A percentile compares a stretch with the other conserved stretches of the same genome.
Conservation (phyloP, 2,797 vertebrate genomes). For the Channa striata region DNA sequence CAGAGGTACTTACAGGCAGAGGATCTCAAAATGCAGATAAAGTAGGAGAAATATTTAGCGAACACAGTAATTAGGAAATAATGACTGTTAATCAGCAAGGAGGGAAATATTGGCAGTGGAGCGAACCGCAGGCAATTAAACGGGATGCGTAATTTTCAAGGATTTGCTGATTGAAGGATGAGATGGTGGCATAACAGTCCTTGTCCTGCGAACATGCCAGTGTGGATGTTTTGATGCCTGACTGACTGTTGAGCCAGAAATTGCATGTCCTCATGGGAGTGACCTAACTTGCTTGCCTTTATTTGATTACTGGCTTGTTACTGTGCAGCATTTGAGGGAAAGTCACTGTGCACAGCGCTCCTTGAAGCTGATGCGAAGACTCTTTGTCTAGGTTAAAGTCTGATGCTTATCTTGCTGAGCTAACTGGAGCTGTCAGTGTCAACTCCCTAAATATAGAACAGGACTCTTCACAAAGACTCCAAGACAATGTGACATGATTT, state of each 20-base stretch:
- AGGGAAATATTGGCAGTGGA: conserved; percentile 52
- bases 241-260: conserved; percentile 30
- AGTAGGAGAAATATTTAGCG: conserved; percentile 34
- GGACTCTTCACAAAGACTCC: conserved; percentile 65
- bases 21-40: conserved; percentile 18
- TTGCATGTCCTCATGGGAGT: conserved; percentile 35
- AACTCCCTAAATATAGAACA: conserved; percentile 77
- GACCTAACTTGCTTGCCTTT: conserved; percentile 45
- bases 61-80: conserved; percentile 58
- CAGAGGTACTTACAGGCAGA: conserved; percentile 6
- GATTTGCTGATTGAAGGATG: conserved; percentile 53
- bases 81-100: conserved; percentile 55
- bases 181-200: conserved; percentile 5
- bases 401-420: conserved; percentile 71
- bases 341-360: conserved; percentile 29
- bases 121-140: conserved; percentile 56
- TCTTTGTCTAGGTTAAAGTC: conserved; percentile 72
- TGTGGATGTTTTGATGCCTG: conserved; percentile 31
- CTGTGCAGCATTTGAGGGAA: conserved; percentile 43
- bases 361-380: conserved; percentile 59
- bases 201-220: conserved; percentile 12
- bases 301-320: conserved; percentile 69
- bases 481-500: conserved; percentile 71
- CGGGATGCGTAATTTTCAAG: conserved; percentile 56
- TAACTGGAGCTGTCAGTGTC: conserved; percentile 79